Base-by-base conservation (phyloP, 2,888 invertebrate genomes). In the Xanthia togata region DNA sequence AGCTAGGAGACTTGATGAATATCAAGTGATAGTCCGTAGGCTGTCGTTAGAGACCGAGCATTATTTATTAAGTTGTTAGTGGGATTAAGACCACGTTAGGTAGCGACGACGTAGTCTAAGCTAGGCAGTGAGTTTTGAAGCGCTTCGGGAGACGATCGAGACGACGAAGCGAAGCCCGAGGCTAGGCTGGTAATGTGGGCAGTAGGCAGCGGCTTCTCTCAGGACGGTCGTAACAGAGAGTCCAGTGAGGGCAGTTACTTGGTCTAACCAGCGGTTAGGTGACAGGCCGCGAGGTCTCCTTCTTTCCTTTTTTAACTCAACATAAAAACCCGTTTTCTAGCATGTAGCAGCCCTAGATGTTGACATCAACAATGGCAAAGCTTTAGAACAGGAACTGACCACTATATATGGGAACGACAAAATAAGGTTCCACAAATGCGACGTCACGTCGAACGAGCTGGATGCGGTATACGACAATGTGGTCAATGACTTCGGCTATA, bases 311-410 rank as follows among this genome's bases (percentile, higher is more conserved):
- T 4, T 50, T 31, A 12, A 59, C 14, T 8, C 0, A 31, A 41
- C 11, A 6, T 2, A 8, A 44, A 6, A 60, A 23, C 5, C 17
- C n/a, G 11, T 12, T 41, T 77, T 81, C 8, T 86, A 95, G 95
- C 93, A 94, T 78, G 91, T 93, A 67, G 93, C 93, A 41, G 89
- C 91, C 8, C 78, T 94, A 59, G 94, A 94, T 55, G 76, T 94
- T 0, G 92, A 93, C 41, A 82, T 73, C 0, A 79, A 74, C 3
- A 90, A 78, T 2, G 94, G 94, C 0, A 79, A 83, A 77, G 78
- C 79, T 17, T 76, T 94, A 38, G 91, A 93, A 88, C 80, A 88
- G 3, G 90, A 93, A 68, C 73, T 94, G 11, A 87, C 77, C 0
- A 75, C 79, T 0, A 91, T 91, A 73, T 85, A 91, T 82, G 93